Evolutionary conservation across 2,888 invertebrate genomes (phyloP).

Genomic region (Brachyopa scutellaris): DNA sequence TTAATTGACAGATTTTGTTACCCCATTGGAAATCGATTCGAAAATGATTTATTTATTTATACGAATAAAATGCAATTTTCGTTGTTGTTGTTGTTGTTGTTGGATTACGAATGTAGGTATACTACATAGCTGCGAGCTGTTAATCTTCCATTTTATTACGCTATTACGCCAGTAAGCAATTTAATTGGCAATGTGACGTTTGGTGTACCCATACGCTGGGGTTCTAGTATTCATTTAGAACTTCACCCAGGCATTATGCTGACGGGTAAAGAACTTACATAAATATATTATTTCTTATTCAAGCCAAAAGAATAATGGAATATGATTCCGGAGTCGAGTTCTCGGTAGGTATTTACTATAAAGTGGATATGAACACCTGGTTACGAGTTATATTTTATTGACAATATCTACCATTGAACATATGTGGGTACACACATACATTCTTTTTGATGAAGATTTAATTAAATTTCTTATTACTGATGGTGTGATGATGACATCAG

Average conservation of each 20-base stretch:
- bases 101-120: no score
- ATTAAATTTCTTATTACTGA: conserved; percentile 43
- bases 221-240: no score
- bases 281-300: neutral
- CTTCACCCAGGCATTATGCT: no score
- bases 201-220: neutral
- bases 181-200: conserved; percentile 51
- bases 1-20: conserved; percentile 22
- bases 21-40: conserved; percentile 46
- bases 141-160: conserved; percentile 44
- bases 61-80: conserved; percentile 55
- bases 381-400: neutral
- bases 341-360: neutral
- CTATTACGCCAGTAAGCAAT: conserved; percentile 22
- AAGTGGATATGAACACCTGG: conserved; percentile 48
- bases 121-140: conserved; percentile 14
- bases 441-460: conserved; percentile 27
- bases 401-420: neutral
- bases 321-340: neutral
- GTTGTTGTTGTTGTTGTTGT: conserved; percentile 20
- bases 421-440: neutral
- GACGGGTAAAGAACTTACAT: no score
- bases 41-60: conserved; percentile 54
- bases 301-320: neutral
- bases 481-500: conserved; percentile 49